Evolutionary conservation across 2,888 invertebrate species (phyloP).

Genomic region (Amphipyra tragopoginis): DNA sequence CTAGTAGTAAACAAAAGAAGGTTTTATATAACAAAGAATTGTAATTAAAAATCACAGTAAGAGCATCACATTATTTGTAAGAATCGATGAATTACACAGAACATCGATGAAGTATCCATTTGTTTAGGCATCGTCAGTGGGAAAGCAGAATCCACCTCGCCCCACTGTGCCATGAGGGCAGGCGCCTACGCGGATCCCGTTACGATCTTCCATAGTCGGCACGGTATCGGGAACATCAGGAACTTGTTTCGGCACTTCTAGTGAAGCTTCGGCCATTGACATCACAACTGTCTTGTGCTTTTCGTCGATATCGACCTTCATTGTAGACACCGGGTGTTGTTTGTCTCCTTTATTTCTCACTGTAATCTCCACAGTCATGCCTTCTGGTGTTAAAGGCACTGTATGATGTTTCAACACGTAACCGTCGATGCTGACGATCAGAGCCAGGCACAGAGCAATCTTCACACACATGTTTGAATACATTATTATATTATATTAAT

Average conservation of each 20-base stretch:
- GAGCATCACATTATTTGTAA: too few relatives aligned
- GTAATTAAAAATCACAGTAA: too few relatives aligned
- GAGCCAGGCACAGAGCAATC: conserved; percentile 48
- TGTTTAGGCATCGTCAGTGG: too few relatives aligned
- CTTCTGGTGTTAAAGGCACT: conserved; percentile 51
- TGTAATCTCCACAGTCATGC: conserved; percentile 52
- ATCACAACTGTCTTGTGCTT: conserved; percentile 28
- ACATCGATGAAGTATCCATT: too few relatives aligned
- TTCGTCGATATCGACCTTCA: conserved; percentile 49
- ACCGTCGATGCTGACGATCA: conserved; percentile 52
- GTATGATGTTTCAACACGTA: conserved; percentile 39
- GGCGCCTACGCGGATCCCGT: too few relatives aligned
- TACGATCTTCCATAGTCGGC: conserved; percentile 27
- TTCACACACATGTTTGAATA: conserved; percentile 52
- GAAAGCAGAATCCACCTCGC: too few relatives aligned
- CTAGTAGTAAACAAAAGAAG: too few relatives aligned
- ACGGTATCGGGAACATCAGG: not conserved
- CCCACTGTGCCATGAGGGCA: conserved; percentile 28
- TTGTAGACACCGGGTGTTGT: conserved; percentile 25
- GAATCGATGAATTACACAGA: too few relatives aligned
- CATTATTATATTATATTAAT: conserved; percentile 47
- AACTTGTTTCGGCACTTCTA: conserved; percentile 8
- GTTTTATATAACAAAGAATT: too few relatives aligned
- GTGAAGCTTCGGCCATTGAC: conserved; percentile 18
- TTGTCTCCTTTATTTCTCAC: conserved; percentile 45